Evolutionary conservation across 1,140 invertebrate species (phyloP), one percentile per base, ranked within the genome.

Genomic region (Solenopsis invicta): DNA sequence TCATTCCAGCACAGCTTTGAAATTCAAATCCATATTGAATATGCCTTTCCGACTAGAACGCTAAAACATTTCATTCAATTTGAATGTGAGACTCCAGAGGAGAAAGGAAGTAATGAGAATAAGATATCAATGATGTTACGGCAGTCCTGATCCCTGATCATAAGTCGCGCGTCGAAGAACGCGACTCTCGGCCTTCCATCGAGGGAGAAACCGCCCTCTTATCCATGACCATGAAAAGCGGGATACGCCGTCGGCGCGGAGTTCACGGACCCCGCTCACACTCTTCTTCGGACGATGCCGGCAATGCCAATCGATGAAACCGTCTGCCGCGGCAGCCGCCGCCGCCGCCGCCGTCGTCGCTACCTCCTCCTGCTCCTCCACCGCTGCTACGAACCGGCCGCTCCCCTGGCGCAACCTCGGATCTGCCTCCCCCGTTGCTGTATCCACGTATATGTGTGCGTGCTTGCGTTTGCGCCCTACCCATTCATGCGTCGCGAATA

Each of bases 281-380:
- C 66, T 72, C 50, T 66, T 21, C 41, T 66, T 21, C 9, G 37
- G 71, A 81, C 88, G 54, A 67, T 62, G 89, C 91, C 82, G 86
- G 87, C 91, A 91, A 81, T 88, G 90, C 86, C 92, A 93, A 93
- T 93, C 93, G 93, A 93, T 93, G 92, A 90, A 92, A 89, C 88
- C 87, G 93, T 93, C 93, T 93, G 89, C 89, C 71, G 56, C 86
- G 69, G 62, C 76, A 62, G 62, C 82, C 67, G 24, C 72, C 88
- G 13, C 88, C 52, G 0, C 75, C 74, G 64, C 62, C 62, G 0
- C 34, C 16, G 2, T 24, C 66, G 8, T 24, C n/a, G 29, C 29
- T 29, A 29, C 72, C 10, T 41, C 41, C 41, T 41, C 37, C 37
- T 41, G 2, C 37, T 41, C 59, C 59, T 61, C 75, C 62, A 74